Base-by-base conservation (phyloP, 2,113 vertebrate species). In the Leptodactylus fuscus region DNA sequence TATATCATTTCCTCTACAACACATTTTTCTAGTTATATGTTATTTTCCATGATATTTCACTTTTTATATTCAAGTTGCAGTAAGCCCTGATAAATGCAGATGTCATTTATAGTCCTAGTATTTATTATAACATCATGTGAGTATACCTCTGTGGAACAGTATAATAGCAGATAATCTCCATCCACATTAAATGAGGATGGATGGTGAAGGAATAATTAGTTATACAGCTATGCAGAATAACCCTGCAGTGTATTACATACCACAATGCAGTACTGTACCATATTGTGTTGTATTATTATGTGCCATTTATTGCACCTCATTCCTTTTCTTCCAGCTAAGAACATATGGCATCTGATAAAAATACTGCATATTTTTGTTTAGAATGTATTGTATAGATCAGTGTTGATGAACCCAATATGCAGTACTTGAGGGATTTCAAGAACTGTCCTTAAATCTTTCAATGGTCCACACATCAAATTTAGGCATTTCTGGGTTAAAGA, bases 21-120 rank as follows among this genome's bases (percentile, higher is more conserved):
- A 71, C 22, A 71, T 71, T 41, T 71, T 71, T 71, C 16, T 41
- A 4, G 67, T 41, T 71, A 41, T 71, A 71, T n/a, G 20, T 71
- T n/a, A 71, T 36, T 18, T 22, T 71, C 67, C 20, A 71, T 71
- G 67, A 7, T 71, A 41, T 38, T 71, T 41, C 4, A 44, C 38
- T 1, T 71, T 18, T 69, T 41, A 71, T 36, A 71, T 71, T 71
- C 0, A 1, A 22, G 0, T 41, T 20, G 34, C 20, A 70, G 36
- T 71, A n/a, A 71, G 7, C 18, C 67, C 34, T 71, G 32, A 32
- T 69, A 69, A n/a, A 71, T 22, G 1, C 20, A 71, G 65, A 69
- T 69, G n/a, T 71, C 11, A 29, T 29, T 65, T 62, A 62, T 32
- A 67, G 16, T 18, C 32, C 15, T n/a, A n/a, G n/a, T 10, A 15